Conservation (phyloP, 2,888 invertebrate species). For the Ophion ellenae region DNA sequence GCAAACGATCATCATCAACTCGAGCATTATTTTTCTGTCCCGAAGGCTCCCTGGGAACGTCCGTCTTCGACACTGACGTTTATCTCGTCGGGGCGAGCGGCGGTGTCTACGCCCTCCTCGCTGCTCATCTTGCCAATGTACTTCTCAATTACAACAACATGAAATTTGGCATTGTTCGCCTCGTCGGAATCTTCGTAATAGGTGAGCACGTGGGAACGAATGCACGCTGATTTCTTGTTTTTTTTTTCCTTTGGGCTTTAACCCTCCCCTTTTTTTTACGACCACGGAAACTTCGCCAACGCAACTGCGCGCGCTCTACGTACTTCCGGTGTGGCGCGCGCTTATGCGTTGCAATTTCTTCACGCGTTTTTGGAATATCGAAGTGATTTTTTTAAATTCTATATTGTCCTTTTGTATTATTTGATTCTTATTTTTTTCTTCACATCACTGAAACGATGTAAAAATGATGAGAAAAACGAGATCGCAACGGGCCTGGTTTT, state of each 20-base stretch:
- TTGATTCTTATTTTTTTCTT: too few relatives aligned
- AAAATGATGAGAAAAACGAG: too few relatives aligned
- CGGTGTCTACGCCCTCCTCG: conserved; percentile 97
- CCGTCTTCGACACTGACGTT: conserved; percentile 96
- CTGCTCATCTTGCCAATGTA: conserved; percentile 98
- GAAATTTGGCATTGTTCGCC: conserved; percentile 95
- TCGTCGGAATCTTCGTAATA: conserved; percentile 95
- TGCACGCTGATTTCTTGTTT: not conserved
- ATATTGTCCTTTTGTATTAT: too few relatives aligned
- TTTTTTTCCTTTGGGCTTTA: not conserved
- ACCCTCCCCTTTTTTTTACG: not conserved
- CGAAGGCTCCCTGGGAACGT: conserved; percentile 90
- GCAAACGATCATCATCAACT: conserved; percentile 30
- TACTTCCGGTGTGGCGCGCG: not conserved
- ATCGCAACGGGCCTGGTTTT: too few relatives aligned
- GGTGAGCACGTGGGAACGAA: conserved; percentile 86
- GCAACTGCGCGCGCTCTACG: not conserved
- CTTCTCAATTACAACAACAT: conserved; percentile 97
- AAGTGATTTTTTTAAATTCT: not conserved
- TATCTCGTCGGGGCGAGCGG: conserved; percentile 98
- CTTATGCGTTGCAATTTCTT: not conserved
- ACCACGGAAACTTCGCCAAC: not conserved
- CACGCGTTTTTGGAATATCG: not conserved
- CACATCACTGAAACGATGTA: too few relatives aligned
- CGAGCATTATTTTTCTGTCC: conserved; percentile 19